phyloP scores from a whole-genome alignment of 2,888 invertebrate genomes.

The Zaprionus obscuricornis region DNA sequence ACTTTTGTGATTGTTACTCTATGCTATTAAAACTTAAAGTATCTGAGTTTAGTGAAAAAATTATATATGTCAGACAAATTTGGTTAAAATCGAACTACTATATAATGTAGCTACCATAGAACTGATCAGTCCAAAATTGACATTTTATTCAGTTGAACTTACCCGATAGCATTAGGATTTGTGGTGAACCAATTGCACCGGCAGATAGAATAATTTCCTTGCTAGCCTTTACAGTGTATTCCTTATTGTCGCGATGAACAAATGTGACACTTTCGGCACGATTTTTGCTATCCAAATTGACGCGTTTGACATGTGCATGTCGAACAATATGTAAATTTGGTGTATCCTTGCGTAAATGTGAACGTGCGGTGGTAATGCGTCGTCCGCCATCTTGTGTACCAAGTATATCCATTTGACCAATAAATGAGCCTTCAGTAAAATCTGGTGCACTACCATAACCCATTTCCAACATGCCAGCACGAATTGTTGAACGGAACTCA shows the following conservation, averaged over 20 bases:
- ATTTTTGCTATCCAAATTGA: slow-evolving; percentile 84
- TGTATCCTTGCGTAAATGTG: slow-evolving; percentile 86
- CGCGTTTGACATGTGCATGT: slow-evolving; percentile 85
- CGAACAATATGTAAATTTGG: slow-evolving; percentile 86
- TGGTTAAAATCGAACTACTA: background rate
- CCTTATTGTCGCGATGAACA: slow-evolving; percentile 84
- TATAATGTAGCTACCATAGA: no score
- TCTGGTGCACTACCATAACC: slow-evolving; percentile 91
- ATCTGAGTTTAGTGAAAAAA: no score
- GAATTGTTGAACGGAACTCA: slow-evolving; percentile 87
- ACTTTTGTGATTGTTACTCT: no score
- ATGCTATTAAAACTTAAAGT: no score
- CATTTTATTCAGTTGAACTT: slow-evolving; percentile 52
- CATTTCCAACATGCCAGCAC: slow-evolving; percentile 91
- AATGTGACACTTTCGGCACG: slow-evolving; percentile 85
- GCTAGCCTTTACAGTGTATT: slow-evolving; percentile 85
- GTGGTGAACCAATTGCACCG: slow-evolving; percentile 96
- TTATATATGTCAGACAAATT: no score
- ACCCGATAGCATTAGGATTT: slow-evolving; percentile 95
- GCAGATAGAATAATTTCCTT: slow-evolving; percentile 94
- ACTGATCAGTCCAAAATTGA: no score
- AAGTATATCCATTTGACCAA: slow-evolving; percentile 93
- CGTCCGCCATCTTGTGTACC: slow-evolving; percentile 93
- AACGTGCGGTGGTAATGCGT: slow-evolving; percentile 90
- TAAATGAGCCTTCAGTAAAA: slow-evolving; percentile 91